Base-by-base conservation (phyloP, 2,113 vertebrate genomes). In the Lutjanus erythropterus region DNA sequence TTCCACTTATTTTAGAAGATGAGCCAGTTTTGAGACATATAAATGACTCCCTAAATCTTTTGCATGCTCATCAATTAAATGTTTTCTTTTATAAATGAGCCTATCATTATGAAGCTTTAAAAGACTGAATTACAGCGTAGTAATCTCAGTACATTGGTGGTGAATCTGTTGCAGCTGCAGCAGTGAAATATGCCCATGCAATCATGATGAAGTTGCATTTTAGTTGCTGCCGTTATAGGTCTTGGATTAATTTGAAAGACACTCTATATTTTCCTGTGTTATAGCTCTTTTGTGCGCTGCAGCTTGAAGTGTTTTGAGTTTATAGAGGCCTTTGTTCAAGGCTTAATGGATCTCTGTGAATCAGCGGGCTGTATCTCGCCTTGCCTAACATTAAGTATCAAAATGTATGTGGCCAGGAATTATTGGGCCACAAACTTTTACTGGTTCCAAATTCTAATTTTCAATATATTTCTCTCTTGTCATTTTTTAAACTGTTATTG, bases 351-450 rank as follows among this genome's bases (percentile, higher is more conserved):
- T 15, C 19, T 21, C 12, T 39, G 16, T 23, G 66, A 68, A 52
- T 67, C 35, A 52, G 42, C 35, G 52, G 18, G 19, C 15, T 46
- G 60, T 53, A 14, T 70, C 46, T 49, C 55, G 14, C 16, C 35
- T 71, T 39, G 49, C 49, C 33, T 25, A 18, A 50, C 37, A 49
- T 42, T 41, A 55, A 39, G n/a, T 76, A 23, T 73, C 50, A 78
- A 53, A 68, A 65, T 6, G n/a, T 50, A 47, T 71, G 19, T 62
- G 21, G 62, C 10, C 25, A 18, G 70, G 12, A 86, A 70, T 75
- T 47, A 65, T 37, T 19, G 0, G 23, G 19, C 71, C 66, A 78
- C 39, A 86, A 67, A 67, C 25, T 19, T 71, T 66, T 16, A 66
- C 27, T 37, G 56, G 25, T 21, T 33, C 31, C 25, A 67, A 62